These are phyloP conservation scores for Drosophila lini DNA, from an alignment of 1,140 invertebrate species.

Conservation along the genomic window DNA sequence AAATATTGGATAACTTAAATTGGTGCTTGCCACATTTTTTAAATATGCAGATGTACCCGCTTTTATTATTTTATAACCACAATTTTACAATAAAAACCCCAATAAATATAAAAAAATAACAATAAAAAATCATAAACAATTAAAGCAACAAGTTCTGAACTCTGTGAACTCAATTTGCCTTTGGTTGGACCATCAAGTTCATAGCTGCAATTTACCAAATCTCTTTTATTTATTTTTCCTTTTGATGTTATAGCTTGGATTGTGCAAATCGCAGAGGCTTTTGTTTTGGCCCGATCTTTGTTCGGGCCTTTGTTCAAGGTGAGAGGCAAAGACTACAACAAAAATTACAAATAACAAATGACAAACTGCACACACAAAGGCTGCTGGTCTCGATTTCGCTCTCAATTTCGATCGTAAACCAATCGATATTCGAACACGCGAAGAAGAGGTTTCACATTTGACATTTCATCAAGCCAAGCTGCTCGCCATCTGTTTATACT, in stretches of 20 bases:
- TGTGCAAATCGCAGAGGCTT: conserved; percentile 24
- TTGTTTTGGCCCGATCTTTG: conserved; percentile 45
- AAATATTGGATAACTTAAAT: neutral
- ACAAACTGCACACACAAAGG: conserved; percentile 7
- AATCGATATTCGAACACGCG: conserved; percentile 28
- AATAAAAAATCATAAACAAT: neutral
- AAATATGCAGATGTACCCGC: no score
- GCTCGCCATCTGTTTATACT: conserved; percentile 11
- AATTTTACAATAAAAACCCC: no score
- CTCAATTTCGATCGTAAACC: conserved; percentile 38
- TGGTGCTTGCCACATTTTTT: no score
- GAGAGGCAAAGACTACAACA: conserved; percentile 49
- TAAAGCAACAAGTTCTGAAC: conserved; percentile 3
- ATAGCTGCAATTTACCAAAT: conserved; percentile 16
- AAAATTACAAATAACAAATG: neutral
- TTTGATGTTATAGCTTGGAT: neutral
- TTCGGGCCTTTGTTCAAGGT: conserved; percentile 63
- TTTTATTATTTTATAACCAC: neutral
- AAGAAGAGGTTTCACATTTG: conserved; percentile 50
- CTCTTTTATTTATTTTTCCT: neutral
- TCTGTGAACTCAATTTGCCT: conserved; percentile 9
- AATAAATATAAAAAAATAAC: neutral
- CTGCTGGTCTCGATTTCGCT: conserved; percentile 40
- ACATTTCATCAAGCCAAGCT: conserved; percentile 43
- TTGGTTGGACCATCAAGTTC: conserved; percentile 11